Evolutionary conservation across 1,140 invertebrate genomes (phyloP).

Genomic region (Sweltsa coloradensis): DNA sequence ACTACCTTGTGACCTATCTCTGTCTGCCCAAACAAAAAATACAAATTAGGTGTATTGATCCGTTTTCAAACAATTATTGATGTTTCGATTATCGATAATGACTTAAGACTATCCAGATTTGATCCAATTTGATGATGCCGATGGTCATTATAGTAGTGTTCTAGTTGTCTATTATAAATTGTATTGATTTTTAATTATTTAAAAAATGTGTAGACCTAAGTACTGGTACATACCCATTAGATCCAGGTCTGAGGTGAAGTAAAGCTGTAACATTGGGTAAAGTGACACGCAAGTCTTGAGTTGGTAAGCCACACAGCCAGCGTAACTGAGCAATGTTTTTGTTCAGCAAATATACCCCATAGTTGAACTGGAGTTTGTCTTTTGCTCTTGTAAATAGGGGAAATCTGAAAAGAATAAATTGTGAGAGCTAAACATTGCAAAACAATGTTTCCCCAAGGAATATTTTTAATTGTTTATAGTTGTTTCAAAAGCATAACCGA

Average conservation of each 20-base stretch:
- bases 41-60: not conserved
- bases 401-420: constrained; percentile 54
- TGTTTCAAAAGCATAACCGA: too few species aligned
- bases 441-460: too few species aligned
- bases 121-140: not conserved
- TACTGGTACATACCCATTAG: constrained; percentile 3
- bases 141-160: not conserved
- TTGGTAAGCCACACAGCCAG: constrained; percentile 56
- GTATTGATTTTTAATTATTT: not conserved
- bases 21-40: too few species aligned
- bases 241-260: constrained; percentile 34
- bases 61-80: not conserved
- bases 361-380: constrained; percentile 60
- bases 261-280: constrained; percentile 56
- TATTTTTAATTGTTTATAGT: too few species aligned
- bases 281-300: constrained; percentile 55
- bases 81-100: not conserved
- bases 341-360: constrained; percentile 76
- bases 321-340: constrained; percentile 77
- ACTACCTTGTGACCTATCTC: too few species aligned
- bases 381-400: constrained; percentile 64
- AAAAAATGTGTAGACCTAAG: not conserved
- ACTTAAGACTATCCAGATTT: not conserved
- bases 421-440: too few species aligned
- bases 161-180: not conserved